These are phyloP conservation scores for Nothoprocta pentlandii DNA, from an alignment of 2,113 vertebrate genomes.

Conservation along the genomic window DNA sequence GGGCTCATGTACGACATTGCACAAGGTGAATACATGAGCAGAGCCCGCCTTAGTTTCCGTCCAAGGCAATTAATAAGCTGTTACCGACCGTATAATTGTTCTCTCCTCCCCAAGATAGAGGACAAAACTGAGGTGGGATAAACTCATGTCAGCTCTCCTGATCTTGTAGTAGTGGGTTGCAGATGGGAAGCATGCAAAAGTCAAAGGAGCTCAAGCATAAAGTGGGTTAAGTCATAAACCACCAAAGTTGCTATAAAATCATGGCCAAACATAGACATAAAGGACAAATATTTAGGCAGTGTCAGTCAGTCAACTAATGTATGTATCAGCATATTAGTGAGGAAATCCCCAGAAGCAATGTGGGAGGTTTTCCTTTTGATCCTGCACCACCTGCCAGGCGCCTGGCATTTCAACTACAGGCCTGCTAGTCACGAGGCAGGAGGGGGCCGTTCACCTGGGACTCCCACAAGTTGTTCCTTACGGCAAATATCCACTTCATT, in stretches of 20 bases:
- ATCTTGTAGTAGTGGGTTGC: not conserved
- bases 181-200: slow-evolving; percentile 28
- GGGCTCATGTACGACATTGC: not conserved
- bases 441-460: slow-evolving; percentile 20
- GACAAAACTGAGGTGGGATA: slow-evolving; percentile 5
- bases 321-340: slow-evolving; percentile 67
- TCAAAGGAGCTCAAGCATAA: slow-evolving; percentile 16
- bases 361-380: slow-evolving; percentile 68
- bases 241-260: slow-evolving; percentile 60
- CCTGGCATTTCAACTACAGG: slow-evolving; percentile 17
- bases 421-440: not conserved
- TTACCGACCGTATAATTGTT: slow-evolving; percentile 5
- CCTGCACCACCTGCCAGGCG: slow-evolving; percentile 55
- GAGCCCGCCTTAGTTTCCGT: not conserved
- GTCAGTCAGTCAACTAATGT: slow-evolving; percentile 64
- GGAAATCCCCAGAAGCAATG: slow-evolving; percentile 69
- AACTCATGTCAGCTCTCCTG: not conserved
- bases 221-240: slow-evolving; percentile 39
- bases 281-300: slow-evolving; percentile 72
- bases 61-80: not conserved
- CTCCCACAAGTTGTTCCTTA: not conserved
- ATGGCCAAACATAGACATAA: slow-evolving; percentile 53
- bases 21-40: not conserved
- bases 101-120: not conserved
- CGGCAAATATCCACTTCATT: slow-evolving; percentile 41